Base-by-base conservation (phyloP, 2,888 invertebrate genomes). In the Podotricha telesiphe region DNA sequence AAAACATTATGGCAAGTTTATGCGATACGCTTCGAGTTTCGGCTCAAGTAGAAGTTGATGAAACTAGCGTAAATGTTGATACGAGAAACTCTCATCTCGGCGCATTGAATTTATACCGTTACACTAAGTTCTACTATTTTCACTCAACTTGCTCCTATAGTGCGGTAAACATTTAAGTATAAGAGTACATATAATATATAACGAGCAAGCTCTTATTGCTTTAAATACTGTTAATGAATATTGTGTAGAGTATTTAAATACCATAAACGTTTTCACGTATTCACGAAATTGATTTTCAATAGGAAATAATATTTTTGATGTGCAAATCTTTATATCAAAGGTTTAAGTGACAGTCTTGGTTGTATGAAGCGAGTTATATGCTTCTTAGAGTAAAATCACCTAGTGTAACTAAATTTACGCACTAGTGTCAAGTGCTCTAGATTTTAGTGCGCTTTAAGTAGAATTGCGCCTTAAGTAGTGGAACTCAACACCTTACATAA, bases 11-110 rank as follows among this genome's bases (percentile, higher is more conserved):
- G 15, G 48, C 34, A 62, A 62, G 67, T 67, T 67, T 59, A 67
- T 67, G 51, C 61, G 61, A 56, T 59, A 67, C 53, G 51, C 65
- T 62, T 48, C 70, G 58, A 64, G 61, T 76, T 77, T 80, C 34
- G 67, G 61, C 63, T 59, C 77, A 78, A 81, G 79, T 81, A 80
- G 81, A 83, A 84, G 80, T 82, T 82, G 76, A 79, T 77, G 78
- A 76, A 75, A 75, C 78, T 80, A 80, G 81, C 78, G 80, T 78
- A 82, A 82, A 83, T 82, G 80, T 83, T 84, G 82, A 82, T 82
- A 81, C 78, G 78, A 81, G 77, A 75, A 83, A 85, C 81, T 82
- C 80, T 77, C 79, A 82, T 78, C 80, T 80, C 75, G 68, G 76
- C 75, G 73, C 72, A 76, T 78, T 82, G 84, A 84, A 85, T 84